Conservation (phyloP, 2,888 invertebrate genomes). For the Cosmia trapezina region DNA sequence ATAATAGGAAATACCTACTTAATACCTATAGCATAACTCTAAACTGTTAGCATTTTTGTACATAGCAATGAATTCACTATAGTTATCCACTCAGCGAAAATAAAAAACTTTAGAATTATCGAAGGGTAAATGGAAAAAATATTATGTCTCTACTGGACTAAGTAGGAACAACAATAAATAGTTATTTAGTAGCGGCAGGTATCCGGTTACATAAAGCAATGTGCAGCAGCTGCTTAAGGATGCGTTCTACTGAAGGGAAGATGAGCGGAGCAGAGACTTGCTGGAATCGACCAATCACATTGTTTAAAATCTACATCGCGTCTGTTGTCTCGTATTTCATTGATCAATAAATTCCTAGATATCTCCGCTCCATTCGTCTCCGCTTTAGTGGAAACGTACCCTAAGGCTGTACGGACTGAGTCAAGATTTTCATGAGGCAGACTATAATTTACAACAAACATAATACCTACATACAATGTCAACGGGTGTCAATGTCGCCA, state of each 20-base stretch:
- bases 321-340: neutral
- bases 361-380: neutral
- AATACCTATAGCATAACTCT: too few relatives aligned
- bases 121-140: too few relatives aligned
- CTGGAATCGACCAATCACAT: too few relatives aligned
- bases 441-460: neutral
- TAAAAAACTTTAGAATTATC: too few relatives aligned
- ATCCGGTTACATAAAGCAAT: neutral
- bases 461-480: neutral
- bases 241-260: neutral
- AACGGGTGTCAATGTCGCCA: too few relatives aligned
- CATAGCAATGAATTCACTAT: too few relatives aligned
- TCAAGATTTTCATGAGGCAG: neutral
- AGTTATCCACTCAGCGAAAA: too few relatives aligned
- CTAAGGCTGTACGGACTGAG: neutral
- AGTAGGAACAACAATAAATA: slow-evolving; percentile 15
- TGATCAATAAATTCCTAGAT: neutral
- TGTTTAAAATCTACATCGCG: neutral
- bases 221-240: neutral
- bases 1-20: too few relatives aligned
- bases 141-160: too few relatives aligned
- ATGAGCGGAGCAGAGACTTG: neutral
- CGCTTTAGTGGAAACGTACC: neutral
- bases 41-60: too few relatives aligned
- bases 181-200: neutral